These are phyloP conservation scores for Agonopterix arenella DNA, from an alignment of 2,888 invertebrate genomes.

Conservation along the genomic window DNA sequence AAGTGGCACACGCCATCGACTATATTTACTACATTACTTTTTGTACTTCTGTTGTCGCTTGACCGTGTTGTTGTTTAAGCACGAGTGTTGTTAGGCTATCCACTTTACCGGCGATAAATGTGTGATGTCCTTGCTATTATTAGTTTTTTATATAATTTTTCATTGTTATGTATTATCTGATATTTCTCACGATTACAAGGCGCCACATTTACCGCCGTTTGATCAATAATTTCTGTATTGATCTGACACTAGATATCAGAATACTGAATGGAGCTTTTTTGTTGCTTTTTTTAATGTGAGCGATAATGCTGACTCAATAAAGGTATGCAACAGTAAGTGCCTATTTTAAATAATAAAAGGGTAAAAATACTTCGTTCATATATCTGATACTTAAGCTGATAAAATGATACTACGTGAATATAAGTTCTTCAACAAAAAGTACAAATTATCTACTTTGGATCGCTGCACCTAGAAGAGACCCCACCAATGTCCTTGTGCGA, in stretches of 20 bases:
- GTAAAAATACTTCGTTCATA: too few species aligned
- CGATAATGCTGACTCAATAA: too few species aligned
- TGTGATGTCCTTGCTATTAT: conserved; percentile 14
- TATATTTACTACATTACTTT: conserved; percentile 63
- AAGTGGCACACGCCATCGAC: conserved; percentile 76
- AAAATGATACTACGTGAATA: too few species aligned
- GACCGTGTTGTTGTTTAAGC: conserved; percentile 66
- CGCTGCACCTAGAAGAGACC: conserved; percentile 11
- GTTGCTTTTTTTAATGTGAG: too few species aligned
- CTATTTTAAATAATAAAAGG: too few species aligned
- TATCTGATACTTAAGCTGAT: too few species aligned
- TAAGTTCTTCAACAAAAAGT: conserved; percentile 1
- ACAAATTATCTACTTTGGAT: conserved; percentile 9
- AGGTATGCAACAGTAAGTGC: too few species aligned
- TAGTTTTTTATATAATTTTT: neutral
- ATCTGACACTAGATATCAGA: too few species aligned
- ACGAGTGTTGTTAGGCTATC: conserved; percentile 69
- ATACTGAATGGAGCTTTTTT: too few species aligned
- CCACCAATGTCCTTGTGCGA: conserved; percentile 7
- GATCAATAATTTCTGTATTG: too few species aligned
- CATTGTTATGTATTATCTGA: neutral
- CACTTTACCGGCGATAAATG: conserved; percentile 54
- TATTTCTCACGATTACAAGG: too few species aligned
- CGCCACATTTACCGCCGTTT: too few species aligned
- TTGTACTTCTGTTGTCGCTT: conserved; percentile 71